Evolutionary conservation across 2,888 invertebrate species (phyloP).

Genomic region (Athrips mouffetella): DNA sequence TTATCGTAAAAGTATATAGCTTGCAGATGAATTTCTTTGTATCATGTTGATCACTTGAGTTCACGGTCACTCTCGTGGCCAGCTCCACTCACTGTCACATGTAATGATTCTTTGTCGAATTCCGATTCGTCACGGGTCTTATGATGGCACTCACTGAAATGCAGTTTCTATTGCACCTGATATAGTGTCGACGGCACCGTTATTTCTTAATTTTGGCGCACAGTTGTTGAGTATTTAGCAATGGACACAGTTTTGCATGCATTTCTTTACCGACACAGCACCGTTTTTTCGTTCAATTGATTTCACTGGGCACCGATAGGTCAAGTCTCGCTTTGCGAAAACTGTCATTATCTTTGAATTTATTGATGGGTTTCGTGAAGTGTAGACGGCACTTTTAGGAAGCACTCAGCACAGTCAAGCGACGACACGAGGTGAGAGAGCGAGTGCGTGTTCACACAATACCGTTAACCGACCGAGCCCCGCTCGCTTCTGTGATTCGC

Average conservation of each 20-base stretch:
- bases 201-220: slow-evolving; percentile 77
- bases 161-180: slow-evolving; percentile 75
- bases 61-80: slow-evolving; percentile 51
- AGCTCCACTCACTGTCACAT: slow-evolving; percentile 84
- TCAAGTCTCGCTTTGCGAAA: slow-evolving; percentile 54
- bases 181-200: slow-evolving; percentile 77
- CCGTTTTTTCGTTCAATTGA: slow-evolving; percentile 71
- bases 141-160: slow-evolving; percentile 79
- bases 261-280: slow-evolving; percentile 74
- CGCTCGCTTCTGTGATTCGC: slow-evolving; percentile 8
- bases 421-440: slow-evolving; percentile 77
- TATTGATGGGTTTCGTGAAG: slow-evolving; percentile 40
- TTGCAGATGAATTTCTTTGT: slow-evolving; percentile 67
- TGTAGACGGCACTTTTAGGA: slow-evolving; percentile 68
- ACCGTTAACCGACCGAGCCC: slow-evolving; percentile 28
- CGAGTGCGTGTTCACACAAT: slow-evolving; percentile 63
- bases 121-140: slow-evolving; percentile 48
- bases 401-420: slow-evolving; percentile 74
- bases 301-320: slow-evolving; percentile 77
- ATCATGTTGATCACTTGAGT: slow-evolving; percentile 52
- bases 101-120: slow-evolving; percentile 80
- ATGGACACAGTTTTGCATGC: slow-evolving; percentile 79
- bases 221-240: slow-evolving; percentile 78
- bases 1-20: slow-evolving; percentile 71
- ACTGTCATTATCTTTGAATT: slow-evolving; percentile 18